A percentile compares a stretch with the other conserved stretches of the same genome.
Evolutionary conservation across 2,888 invertebrate species (phyloP).

Genomic region (Agrypnus murinus): DNA sequence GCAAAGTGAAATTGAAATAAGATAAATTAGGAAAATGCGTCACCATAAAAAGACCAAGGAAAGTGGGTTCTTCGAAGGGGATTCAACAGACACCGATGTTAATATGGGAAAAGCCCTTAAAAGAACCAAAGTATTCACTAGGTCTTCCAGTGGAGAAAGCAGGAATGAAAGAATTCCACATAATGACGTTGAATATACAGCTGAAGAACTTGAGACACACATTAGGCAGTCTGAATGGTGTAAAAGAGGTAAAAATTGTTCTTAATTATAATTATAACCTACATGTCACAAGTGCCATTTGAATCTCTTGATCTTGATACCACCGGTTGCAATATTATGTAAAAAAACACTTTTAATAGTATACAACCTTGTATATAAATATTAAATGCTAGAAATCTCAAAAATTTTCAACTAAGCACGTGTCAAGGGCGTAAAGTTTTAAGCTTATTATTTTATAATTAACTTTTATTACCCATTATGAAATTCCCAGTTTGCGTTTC

Average conservation of each 20-base stretch:
- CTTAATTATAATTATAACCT: too few relatives aligned
- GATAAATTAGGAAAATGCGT: conserved; percentile 65
- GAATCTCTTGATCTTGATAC: too few relatives aligned
- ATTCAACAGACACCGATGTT: conserved; percentile 76
- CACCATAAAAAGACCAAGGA: conserved; percentile 76
- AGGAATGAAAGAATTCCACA: conserved; percentile 48
- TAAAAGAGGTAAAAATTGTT: conserved; percentile 49
- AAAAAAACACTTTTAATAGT: background rate
- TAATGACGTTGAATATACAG: conserved; percentile 63
- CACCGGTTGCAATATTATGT: background rate
- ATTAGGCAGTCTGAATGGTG: conserved; percentile 60
- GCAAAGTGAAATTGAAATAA: background rate
- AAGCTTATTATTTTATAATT: conserved; percentile 10
- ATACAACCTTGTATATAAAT: background rate
- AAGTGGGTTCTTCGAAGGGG: conserved; percentile 89
- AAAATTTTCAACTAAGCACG: conserved; percentile 3
- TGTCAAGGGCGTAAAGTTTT: conserved; percentile 8
- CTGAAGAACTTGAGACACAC: conserved; percentile 66
- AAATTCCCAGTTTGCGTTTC: background rate
- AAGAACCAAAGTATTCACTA: conserved; percentile 68
- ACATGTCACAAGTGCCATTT: too few relatives aligned
- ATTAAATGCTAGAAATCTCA: background rate
- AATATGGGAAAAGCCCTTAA: conserved; percentile 72
- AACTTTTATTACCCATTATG: background rate
- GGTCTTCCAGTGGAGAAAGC: conserved; percentile 63